A percentile compares a stretch with the other conserved stretches of the same genome.
phyloP scores from a whole-genome alignment of 1,140 invertebrate species.

The Harpegnathos saltator region DNA sequence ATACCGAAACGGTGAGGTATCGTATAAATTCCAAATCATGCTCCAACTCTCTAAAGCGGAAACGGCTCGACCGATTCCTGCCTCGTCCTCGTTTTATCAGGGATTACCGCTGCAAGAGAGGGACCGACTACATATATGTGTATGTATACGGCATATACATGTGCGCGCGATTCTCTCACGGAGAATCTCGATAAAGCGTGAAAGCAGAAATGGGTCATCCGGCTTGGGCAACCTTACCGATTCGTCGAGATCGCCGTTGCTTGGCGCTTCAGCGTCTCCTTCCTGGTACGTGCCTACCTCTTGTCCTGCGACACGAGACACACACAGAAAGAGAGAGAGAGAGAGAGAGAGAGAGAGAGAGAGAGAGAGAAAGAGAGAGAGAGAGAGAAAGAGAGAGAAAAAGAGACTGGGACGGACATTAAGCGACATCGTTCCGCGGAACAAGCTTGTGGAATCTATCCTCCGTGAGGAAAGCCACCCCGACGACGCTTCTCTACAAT shows the following conservation, averaged over 20 bases:
- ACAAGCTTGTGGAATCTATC: background rate
- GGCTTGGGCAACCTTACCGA: constrained; percentile 62
- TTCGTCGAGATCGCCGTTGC: constrained; percentile 37
- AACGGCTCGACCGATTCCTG: constrained; percentile 60
- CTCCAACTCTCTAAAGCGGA: constrained; percentile 53
- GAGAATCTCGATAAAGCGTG: constrained; percentile 32
- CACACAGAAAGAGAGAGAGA: constrained; percentile 4
- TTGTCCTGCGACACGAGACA: constrained; percentile 23
- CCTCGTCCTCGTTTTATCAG: constrained; percentile 28
- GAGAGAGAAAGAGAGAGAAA: constrained; percentile 7
- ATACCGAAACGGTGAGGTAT: background rate
- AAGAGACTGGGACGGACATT: constrained; percentile 2
- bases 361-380: constrained; percentile 27
- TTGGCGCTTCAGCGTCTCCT: constrained; percentile 31
- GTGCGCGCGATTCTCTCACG: constrained; percentile 8
- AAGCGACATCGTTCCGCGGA: constrained; percentile 4
- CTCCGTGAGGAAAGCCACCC: background rate
- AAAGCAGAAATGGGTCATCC: constrained; percentile 41
- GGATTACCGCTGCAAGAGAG: constrained; percentile 29
- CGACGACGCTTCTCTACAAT: background rate
- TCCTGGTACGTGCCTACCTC: constrained; percentile 44
- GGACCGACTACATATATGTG: background rate
- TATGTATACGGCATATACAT: no score
- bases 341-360: constrained; percentile 29
- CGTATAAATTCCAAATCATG: constrained; percentile 65